Percentiles rank a stretch among this genome's conserved stretches.
phyloP scores from a whole-genome alignment of 2,113 vertebrate species.

The Paradisaea rubra region DNA sequence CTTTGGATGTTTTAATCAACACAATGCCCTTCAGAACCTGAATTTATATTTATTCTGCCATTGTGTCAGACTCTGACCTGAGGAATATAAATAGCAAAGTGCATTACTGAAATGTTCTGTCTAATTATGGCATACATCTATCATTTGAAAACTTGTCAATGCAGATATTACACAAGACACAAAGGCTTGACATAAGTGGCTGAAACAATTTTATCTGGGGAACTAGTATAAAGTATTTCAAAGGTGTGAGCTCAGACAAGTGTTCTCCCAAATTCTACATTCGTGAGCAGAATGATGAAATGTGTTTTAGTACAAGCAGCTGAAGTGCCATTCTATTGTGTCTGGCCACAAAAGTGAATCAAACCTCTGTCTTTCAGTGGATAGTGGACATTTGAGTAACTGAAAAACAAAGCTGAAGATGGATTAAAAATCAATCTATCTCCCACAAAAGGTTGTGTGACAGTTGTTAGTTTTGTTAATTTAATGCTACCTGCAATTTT shows the following conservation, averaged over 20 bases:
- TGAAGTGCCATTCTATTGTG: neutral
- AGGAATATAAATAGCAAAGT: neutral
- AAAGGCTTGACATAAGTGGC: neutral
- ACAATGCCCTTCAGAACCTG: neutral
- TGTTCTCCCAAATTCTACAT: neutral
- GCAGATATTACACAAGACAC: neutral
- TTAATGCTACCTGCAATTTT: neutral
- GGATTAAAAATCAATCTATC: neutral
- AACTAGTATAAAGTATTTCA: neutral
- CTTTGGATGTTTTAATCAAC: neutral
- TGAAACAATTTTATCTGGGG: neutral
- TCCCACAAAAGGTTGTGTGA: neutral
- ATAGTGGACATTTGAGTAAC: neutral
- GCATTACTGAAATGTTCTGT: neutral
- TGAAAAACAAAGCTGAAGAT: neutral
- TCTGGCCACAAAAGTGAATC: neutral
- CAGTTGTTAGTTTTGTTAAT: neutral
- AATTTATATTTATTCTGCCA: neutral
- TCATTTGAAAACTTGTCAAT: neutral
- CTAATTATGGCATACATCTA: neutral
- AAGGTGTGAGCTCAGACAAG: neutral
- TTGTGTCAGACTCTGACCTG: neutral
- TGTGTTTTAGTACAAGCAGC: neutral
- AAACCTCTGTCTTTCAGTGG: neutral
- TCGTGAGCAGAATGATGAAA: neutral